Percentiles rank a stretch among this genome's conserved stretches.
phyloP scores from a whole-genome alignment of 2,888 invertebrate genomes.

The Notocelia uddmanniana region DNA sequence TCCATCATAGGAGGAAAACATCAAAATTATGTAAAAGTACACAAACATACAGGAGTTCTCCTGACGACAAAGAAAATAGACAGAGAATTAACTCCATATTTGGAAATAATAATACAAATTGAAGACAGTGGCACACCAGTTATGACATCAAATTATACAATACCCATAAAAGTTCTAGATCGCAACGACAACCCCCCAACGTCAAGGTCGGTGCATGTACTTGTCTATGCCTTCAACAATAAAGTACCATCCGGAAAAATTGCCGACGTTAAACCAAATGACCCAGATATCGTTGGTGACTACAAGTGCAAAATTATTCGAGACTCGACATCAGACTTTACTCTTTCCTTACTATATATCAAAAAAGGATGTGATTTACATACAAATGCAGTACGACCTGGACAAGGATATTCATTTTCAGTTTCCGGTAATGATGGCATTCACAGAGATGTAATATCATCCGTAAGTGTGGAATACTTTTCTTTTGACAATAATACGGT shows the following conservation, averaged over 20 bases:
- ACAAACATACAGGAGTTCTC: conserved; percentile 92
- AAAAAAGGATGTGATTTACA: conserved; percentile 92
- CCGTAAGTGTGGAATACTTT: conserved; percentile 93
- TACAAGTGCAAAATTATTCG: conserved; percentile 94
- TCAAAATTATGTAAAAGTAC: conserved; percentile 90
- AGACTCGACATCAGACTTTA: conserved; percentile 87
- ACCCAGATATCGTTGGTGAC: conserved; percentile 95
- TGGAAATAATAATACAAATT: conserved; percentile 92
- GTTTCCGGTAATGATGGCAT: conserved; percentile 96
- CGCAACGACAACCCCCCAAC: conserved; percentile 96
- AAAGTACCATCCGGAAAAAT: conserved; percentile 92
- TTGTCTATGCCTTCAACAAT: conserved; percentile 92
- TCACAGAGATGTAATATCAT: conserved; percentile 94
- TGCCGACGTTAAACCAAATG: conserved; percentile 96
- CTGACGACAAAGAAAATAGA: conserved; percentile 93
- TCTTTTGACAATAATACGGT: conserved; percentile 93
- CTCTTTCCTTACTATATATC: conserved; percentile 88
- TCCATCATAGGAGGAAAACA: conserved; percentile 92
- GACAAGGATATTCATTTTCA: conserved; percentile 91
- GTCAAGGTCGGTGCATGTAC: conserved; percentile 92
- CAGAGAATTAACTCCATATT: conserved; percentile 91
- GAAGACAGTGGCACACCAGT: conserved; percentile 95
- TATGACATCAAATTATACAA: conserved; percentile 92
- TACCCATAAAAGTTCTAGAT: conserved; percentile 92
- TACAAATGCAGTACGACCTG: conserved; percentile 89